Conservation (phyloP, 2,113 vertebrate genomes). For the Myotis yumanensis region DNA sequence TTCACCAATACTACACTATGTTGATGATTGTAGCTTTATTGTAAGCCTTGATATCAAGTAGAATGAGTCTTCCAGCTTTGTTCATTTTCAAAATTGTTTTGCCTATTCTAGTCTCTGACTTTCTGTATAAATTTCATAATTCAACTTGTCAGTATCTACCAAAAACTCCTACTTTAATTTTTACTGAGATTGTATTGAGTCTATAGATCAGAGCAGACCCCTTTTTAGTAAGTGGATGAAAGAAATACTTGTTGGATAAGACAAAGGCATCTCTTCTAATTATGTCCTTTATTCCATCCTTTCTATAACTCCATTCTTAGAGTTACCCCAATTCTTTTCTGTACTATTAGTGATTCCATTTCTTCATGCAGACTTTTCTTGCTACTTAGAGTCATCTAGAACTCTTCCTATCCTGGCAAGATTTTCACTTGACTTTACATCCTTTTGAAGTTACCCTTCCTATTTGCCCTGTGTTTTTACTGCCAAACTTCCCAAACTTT, state of each 20-base stretch:
- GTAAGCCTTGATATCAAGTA: background rate
- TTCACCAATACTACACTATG: background rate
- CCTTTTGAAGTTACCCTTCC: background rate
- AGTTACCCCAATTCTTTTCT: background rate
- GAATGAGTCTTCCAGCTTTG: background rate
- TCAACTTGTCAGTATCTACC: background rate
- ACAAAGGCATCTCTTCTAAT: background rate
- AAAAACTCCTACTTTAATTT: background rate
- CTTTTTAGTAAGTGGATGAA: background rate
- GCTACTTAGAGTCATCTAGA: rapidly evolving
- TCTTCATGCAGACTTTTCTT: background rate
- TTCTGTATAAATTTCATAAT: background rate
- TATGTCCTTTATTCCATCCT: background rate
- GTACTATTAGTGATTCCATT: background rate
- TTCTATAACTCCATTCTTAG: background rate
- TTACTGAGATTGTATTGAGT: background rate
- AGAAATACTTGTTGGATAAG: background rate
- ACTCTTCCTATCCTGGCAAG: background rate
- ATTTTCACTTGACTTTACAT: background rate
- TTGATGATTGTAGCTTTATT: background rate
- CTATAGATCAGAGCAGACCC: background rate
- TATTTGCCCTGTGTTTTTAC: background rate
- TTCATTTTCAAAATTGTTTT: background rate
- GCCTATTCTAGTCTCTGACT: background rate
- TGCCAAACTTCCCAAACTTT: background rate